phyloP scores from a whole-genome alignment of 2,113 vertebrate genomes.

The Antechinus stuartii region DNA sequence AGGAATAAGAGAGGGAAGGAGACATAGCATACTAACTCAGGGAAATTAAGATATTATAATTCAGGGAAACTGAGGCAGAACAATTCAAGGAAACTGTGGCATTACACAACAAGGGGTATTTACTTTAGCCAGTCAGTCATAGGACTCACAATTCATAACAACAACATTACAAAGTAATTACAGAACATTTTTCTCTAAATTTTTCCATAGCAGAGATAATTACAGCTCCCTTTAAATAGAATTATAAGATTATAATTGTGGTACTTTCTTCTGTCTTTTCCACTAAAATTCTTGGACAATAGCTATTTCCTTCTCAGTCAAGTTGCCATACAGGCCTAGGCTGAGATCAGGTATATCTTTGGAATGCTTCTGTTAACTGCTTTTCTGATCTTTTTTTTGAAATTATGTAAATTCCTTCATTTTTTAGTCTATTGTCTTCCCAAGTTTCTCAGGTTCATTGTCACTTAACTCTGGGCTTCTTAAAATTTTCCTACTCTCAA shows the following conservation, averaged over 20 bases:
- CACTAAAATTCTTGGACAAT: background rate
- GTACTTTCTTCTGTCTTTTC: background rate
- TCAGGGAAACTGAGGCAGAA: too few species aligned
- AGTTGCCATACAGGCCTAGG: background rate
- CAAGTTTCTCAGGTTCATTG: background rate
- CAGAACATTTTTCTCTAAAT: background rate
- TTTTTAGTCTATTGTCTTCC: background rate
- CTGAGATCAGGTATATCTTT: background rate
- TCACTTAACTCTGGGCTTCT: background rate
- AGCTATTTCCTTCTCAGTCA: background rate
- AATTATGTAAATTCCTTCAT: background rate
- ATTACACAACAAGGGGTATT: background rate
- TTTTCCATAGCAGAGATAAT: background rate
- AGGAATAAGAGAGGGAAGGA: too few species aligned
- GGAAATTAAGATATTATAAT: too few species aligned
- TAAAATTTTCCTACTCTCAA: too few species aligned
- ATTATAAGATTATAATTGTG: background rate
- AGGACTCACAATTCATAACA: background rate
- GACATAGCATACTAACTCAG: too few species aligned
- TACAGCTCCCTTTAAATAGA: background rate
- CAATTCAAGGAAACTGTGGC: too few species aligned
- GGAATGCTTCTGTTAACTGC: background rate
- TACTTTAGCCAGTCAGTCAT: background rate
- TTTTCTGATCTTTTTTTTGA: background rate
- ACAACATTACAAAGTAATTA: background rate